Conservation (phyloP, 1,140 invertebrate genomes). For the Drosophila truncata region DNA sequence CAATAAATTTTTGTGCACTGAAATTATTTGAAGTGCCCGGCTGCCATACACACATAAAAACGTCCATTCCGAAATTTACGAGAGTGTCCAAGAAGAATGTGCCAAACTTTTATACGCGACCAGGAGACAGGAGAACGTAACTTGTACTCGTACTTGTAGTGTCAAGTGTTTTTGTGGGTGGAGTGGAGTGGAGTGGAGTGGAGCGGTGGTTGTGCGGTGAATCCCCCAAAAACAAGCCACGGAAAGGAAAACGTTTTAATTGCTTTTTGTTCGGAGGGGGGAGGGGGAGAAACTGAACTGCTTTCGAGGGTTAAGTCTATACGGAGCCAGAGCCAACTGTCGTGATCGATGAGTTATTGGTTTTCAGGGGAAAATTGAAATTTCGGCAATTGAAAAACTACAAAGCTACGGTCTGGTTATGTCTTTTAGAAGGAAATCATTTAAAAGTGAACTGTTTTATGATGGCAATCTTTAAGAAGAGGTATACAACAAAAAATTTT, state of each 20-base stretch:
- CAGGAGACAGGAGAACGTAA: conserved; percentile 45
- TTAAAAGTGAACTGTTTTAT: background rate
- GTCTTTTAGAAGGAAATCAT: background rate
- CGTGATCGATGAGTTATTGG: conserved; percentile 51
- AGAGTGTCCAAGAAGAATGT: conserved; percentile 63
- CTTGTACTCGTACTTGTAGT: conserved; percentile 45
- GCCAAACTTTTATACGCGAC: conserved; percentile 65
- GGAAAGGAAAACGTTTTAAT: conserved; percentile 68
- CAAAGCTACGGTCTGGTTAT: background rate
- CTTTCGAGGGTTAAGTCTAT: conserved; percentile 44
- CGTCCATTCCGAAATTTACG: conserved; percentile 75
- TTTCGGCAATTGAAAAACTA: conserved; percentile 39
- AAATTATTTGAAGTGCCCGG: conserved; percentile 80
- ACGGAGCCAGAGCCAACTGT: conserved; percentile 45
- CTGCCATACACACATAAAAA: conserved; percentile 80
- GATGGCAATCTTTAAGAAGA: background rate
- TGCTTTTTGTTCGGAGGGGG: conserved; percentile 57
- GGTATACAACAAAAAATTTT: too few relatives aligned
- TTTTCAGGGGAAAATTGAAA: conserved; percentile 45
- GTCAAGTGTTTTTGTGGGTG: conserved; percentile 28
- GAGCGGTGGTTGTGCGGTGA: background rate
- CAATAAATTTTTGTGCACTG: conserved; percentile 79
- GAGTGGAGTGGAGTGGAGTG: too few relatives aligned
- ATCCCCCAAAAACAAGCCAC: conserved; percentile 30
- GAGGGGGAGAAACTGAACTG: conserved; percentile 18